These are phyloP conservation scores for Carassius auratus DNA, from an alignment of 2,113 vertebrate genomes.

Conservation along the genomic window DNA sequence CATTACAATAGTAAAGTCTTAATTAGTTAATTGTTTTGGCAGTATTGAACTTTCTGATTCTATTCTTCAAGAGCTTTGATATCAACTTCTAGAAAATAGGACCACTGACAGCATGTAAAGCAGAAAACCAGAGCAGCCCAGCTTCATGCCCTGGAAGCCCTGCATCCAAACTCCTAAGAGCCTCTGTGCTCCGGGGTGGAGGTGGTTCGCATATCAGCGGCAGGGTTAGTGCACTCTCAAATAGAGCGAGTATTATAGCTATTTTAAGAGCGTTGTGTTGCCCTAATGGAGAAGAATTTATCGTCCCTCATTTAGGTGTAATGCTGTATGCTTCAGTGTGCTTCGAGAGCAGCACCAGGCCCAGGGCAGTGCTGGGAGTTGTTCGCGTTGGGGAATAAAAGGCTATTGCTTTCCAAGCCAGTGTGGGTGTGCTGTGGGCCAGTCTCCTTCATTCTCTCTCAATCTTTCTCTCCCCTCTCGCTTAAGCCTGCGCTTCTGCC, in stretches of 20 bases:
- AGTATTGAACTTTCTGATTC: not conserved
- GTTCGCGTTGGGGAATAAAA: slow-evolving; percentile 24
- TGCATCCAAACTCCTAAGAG: slow-evolving; percentile 11
- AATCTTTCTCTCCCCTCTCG: slow-evolving; percentile 23
- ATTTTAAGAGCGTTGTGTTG: slow-evolving; percentile 58
- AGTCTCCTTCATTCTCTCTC: slow-evolving; percentile 38
- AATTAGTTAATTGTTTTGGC: slow-evolving; percentile 11
- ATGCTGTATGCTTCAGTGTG: slow-evolving; percentile 40
- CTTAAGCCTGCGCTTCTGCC: not conserved
- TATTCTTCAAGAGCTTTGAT: slow-evolving; percentile 8
- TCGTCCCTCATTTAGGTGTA: slow-evolving; percentile 54
- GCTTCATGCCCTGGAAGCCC: not conserved
- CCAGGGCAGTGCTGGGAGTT: slow-evolving; percentile 22
- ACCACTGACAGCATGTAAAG: no score
- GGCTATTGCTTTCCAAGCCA: slow-evolving; percentile 23
- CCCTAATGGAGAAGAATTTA: slow-evolving; percentile 66
- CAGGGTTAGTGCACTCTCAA: slow-evolving; percentile 53
- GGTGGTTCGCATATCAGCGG: slow-evolving; percentile 55
- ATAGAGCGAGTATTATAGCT: slow-evolving; percentile 65
- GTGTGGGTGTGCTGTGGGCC: slow-evolving; percentile 34
- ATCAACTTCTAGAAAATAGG: not conserved
- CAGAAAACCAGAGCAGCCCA: not conserved
- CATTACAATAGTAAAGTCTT: not conserved
- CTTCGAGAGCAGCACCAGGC: slow-evolving; percentile 48
- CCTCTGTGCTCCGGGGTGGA: slow-evolving; percentile 57